Conservation (phyloP, 1,140 invertebrate species). For the Pteromalus puparum region DNA sequence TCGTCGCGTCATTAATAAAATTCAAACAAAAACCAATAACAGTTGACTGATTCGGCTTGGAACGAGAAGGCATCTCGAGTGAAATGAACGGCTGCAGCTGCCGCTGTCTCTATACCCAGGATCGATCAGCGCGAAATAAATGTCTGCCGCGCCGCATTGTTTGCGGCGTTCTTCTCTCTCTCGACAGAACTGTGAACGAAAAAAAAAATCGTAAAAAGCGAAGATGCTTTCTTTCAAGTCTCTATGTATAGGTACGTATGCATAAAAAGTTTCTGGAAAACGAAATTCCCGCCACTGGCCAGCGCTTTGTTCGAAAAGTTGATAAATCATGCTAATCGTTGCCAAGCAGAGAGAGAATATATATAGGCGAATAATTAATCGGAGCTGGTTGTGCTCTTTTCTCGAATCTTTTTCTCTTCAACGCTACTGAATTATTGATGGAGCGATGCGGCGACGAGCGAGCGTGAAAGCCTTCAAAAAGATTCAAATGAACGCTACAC, state of each 20-base stretch:
- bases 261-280: too few relatives aligned
- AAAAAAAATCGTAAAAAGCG: too few relatives aligned
- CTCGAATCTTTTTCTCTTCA: constrained; percentile 23
- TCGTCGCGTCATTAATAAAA: background rate
- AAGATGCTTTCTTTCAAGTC: too few relatives aligned
- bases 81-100: too few relatives aligned
- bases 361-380: constrained; percentile 27
- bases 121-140: constrained; percentile 20
- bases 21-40: background rate
- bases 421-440: constrained; percentile 29
- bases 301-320: background rate
- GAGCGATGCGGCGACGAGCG: background rate
- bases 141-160: background rate
- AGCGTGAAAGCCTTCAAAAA: background rate
- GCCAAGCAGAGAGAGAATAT: background rate
- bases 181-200: too few relatives aligned
- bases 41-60: background rate
- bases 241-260: too few relatives aligned
- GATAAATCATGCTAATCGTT: constrained; percentile 28
- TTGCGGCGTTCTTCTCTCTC: background rate
- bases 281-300: too few relatives aligned
- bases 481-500: background rate
- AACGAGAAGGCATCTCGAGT: too few relatives aligned
- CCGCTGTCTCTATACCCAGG: background rate
- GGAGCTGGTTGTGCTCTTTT: background rate